Percentiles rank a stretch among this genome's conserved stretches.
Evolutionary conservation across 2,888 invertebrate species (phyloP).

Genomic region (Ornithoptera alexandrae): DNA sequence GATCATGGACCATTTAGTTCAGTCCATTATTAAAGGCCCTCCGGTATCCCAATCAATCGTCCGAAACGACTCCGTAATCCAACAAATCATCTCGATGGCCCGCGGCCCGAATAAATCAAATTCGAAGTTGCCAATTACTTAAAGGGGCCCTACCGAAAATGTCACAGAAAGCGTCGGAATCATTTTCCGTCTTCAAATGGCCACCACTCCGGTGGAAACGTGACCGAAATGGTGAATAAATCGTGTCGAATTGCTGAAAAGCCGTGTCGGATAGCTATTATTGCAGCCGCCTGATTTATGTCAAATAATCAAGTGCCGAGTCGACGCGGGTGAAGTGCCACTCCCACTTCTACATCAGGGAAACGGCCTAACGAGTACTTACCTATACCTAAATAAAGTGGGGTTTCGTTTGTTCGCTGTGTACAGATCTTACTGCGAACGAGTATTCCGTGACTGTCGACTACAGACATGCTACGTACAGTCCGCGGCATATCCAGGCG

Average conservation of each 20-base stretch:
- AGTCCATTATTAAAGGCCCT: slow-evolving; percentile 24
- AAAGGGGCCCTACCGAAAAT: slow-evolving; percentile 55
- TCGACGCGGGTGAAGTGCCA: slow-evolving; percentile 25
- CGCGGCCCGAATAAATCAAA: slow-evolving; percentile 54
- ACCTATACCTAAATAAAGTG: slow-evolving; percentile 2
- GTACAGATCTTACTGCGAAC: slow-evolving; percentile 90
- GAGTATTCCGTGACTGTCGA: slow-evolving; percentile 92
- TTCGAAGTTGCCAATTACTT: slow-evolving; percentile 60
- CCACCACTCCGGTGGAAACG: slow-evolving; percentile 63
- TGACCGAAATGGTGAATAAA: slow-evolving; percentile 71
- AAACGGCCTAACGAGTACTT: slow-evolving; percentile 10
- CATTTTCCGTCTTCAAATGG: slow-evolving; percentile 63
- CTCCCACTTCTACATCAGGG: slow-evolving; percentile 3
- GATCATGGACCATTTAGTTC: slow-evolving; percentile 23
- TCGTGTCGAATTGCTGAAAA: slow-evolving; percentile 54
- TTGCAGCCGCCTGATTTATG: slow-evolving; percentile 45
- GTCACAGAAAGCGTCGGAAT: slow-evolving; percentile 49
- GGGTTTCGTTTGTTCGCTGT: slow-evolving; percentile 5
- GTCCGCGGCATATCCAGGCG: slow-evolving; percentile 94
- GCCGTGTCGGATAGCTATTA: slow-evolving; percentile 55
- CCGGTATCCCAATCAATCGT: slow-evolving; percentile 30
- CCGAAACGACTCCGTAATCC: slow-evolving; percentile 31
- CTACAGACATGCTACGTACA: slow-evolving; percentile 96
- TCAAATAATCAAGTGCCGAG: slow-evolving; percentile 41
- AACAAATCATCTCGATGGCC: slow-evolving; percentile 36